phyloP scores from a whole-genome alignment of 2,888 invertebrate genomes.

The Oxytorus armatus region DNA sequence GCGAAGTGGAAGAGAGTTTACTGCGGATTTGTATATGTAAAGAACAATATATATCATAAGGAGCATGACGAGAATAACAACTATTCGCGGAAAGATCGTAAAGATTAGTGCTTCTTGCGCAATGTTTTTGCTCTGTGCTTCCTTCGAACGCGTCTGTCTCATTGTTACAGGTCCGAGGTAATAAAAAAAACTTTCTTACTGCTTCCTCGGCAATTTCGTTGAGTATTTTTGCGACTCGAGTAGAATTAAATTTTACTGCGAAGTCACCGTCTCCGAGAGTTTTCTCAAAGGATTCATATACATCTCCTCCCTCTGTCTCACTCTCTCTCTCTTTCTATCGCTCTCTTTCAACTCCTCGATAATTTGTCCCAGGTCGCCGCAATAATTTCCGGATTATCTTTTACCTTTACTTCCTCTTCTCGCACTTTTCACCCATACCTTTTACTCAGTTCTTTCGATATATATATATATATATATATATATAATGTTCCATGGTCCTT shows the following conservation, averaged over 20 bases:
- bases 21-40: constrained; percentile 5
- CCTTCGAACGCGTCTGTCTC: constrained; percentile 17
- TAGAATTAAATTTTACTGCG: constrained; percentile 42
- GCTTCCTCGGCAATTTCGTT: constrained; percentile 16
- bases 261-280: constrained; percentile 14
- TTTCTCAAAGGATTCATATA: constrained; percentile 29
- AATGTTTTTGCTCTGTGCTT: not conserved
- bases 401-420: constrained; percentile 29
- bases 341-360: constrained; percentile 37
- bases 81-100: constrained; percentile 36
- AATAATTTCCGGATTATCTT: constrained; percentile 60
- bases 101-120: constrained; percentile 19
- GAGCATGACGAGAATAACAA: constrained; percentile 5
- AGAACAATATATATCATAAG: constrained; percentile 14
- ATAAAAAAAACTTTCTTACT: constrained; percentile 56
- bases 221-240: constrained; percentile 36
- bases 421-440: constrained; percentile 16
- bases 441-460: not conserved
- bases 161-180: constrained; percentile 47
- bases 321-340: constrained; percentile 4
- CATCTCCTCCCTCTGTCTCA: too few species aligned
- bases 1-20: too few species aligned
- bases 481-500: not conserved
- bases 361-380: constrained; percentile 48
- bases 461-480: constrained; percentile 15